Conservation (phyloP, 2,888 invertebrate genomes). For the Conus canariensis region DNA sequence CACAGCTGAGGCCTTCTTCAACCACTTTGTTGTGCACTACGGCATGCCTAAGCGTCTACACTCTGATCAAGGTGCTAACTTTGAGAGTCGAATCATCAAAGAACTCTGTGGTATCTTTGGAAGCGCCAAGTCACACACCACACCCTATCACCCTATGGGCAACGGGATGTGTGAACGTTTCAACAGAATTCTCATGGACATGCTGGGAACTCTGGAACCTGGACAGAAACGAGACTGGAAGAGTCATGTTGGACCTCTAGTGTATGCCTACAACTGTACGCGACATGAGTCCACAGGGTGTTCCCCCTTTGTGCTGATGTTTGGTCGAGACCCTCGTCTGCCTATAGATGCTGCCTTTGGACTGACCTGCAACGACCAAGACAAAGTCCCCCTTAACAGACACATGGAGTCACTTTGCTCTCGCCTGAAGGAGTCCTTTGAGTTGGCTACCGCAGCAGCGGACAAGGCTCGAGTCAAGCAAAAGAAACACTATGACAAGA, state of each 20-base stretch:
- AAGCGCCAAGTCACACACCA: background rate
- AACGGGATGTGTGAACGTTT: constrained; percentile 19
- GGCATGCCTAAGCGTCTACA: constrained; percentile 11
- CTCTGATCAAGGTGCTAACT: constrained; percentile 22
- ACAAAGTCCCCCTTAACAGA: too few species aligned
- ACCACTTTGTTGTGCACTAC: constrained; percentile 33
- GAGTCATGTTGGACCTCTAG: too few species aligned
- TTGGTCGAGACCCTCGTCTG: constrained; percentile 15
- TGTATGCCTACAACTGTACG: constrained; percentile 64
- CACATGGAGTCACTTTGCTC: background rate
- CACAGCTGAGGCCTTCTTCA: constrained; percentile 27
- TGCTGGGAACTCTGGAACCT: constrained; percentile 22
- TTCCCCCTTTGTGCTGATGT: background rate
- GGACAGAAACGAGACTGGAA: too few species aligned
- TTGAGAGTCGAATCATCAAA: constrained; percentile 8
- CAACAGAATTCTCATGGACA: constrained; percentile 4
- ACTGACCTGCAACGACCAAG: too few species aligned
- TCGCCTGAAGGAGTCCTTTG: background rate
- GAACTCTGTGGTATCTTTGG: constrained; percentile 10
- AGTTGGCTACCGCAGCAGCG: background rate
- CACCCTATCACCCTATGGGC: constrained; percentile 36
- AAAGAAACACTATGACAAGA: constrained; percentile 20
- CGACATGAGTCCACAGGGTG: background rate
- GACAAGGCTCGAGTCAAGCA: background rate
- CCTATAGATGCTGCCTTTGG: background rate